phyloP scores from a whole-genome alignment of 2,888 invertebrate species.

The Thera obeliscata region DNA sequence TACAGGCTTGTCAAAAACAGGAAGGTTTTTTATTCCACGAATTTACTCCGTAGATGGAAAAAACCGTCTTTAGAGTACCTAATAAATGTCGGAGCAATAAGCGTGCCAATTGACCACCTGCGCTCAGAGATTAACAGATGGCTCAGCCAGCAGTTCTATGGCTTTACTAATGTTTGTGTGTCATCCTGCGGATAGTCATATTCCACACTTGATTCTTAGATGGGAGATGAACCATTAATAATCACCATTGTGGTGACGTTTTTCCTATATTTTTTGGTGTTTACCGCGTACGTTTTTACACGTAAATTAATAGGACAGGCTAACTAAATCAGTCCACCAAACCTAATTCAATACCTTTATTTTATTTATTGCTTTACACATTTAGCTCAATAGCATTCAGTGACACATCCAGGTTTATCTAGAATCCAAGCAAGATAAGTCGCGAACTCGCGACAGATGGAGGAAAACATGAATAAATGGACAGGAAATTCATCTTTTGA shows the following conservation, averaged over 20 bases:
- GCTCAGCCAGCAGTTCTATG: slow-evolving; percentile 15
- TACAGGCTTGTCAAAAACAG: too few species aligned
- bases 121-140: slow-evolving; percentile 37
- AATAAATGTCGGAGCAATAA: slow-evolving; percentile 55
- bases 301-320: neutral
- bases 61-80: slow-evolving; percentile 37
- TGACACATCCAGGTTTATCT: too few species aligned
- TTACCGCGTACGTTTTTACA: neutral
- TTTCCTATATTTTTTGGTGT: neutral
- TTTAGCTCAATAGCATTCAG: too few species aligned
- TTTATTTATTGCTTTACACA: neutral
- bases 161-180: slow-evolving; percentile 4
- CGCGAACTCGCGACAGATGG: too few species aligned
- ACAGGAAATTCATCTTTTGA: too few species aligned
- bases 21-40: too few species aligned
- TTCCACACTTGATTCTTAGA: neutral
- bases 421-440: too few species aligned
- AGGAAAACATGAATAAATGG: too few species aligned
- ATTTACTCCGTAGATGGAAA: too few species aligned
- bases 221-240: neutral
- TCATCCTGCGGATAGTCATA: neutral
- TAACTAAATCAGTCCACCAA: neutral
- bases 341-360: neutral
- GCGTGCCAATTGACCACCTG: slow-evolving; percentile 43
- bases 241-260: neutral